Percentiles rank a stretch among this genome's conserved stretches.
phyloP scores from a whole-genome alignment of 2,888 invertebrate genomes.

The Aleiodes leptofemur region DNA sequence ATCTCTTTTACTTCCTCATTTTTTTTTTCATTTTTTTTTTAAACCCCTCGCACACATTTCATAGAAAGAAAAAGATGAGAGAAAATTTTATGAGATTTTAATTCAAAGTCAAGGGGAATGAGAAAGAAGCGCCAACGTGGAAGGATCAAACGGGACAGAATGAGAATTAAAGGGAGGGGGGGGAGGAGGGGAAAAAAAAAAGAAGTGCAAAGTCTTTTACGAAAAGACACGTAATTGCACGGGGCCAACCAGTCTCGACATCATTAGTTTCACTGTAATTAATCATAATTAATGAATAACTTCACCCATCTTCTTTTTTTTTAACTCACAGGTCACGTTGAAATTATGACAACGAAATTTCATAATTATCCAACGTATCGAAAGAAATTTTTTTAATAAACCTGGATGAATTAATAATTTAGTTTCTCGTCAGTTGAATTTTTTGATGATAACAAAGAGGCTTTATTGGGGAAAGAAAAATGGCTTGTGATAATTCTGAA shows the following conservation, averaged over 20 bases:
- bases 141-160: slow-evolving; percentile 35
- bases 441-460: too few relatives aligned
- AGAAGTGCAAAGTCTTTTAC: slow-evolving; percentile 16
- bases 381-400: neutral
- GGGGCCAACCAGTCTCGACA: slow-evolving; percentile 28
- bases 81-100: slow-evolving; percentile 69
- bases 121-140: slow-evolving; percentile 28
- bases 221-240: slow-evolving; percentile 29
- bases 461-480: too few relatives aligned
- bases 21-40: neutral
- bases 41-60: too few relatives aligned
- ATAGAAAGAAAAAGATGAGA: slow-evolving; percentile 14
- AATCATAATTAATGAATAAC: slow-evolving; percentile 41
- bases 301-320: neutral
- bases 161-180: slow-evolving; percentile 2
- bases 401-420: neutral
- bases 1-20: slow-evolving; percentile 21
- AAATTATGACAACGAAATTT: slow-evolving; percentile 14
- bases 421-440: neutral
- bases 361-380: neutral
- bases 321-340: neutral
- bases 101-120: slow-evolving; percentile 60
- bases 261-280: slow-evolving; percentile 45
- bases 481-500: too few relatives aligned
- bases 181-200: neutral